These are phyloP conservation scores for Pelochelys cantorii DNA, from an alignment of 2,797 vertebrate species.

Conservation along the genomic window DNA sequence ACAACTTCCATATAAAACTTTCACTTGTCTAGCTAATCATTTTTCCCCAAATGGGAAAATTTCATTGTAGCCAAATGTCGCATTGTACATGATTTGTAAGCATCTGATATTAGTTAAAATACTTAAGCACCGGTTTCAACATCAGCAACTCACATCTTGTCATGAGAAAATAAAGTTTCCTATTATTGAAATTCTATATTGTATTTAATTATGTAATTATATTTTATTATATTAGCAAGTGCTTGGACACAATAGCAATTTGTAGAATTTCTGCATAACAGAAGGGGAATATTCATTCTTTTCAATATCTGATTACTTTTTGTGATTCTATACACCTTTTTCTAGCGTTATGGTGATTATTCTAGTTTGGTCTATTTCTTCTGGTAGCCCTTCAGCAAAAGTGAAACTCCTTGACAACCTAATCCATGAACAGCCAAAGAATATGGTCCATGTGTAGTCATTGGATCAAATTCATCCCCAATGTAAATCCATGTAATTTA, in stretches of 20 bases:
- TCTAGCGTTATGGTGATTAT: slow-evolving; percentile 53
- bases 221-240: slow-evolving; percentile 77
- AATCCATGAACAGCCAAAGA: slow-evolving; percentile 38
- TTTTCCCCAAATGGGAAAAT: background rate
- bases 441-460: slow-evolving; percentile 21
- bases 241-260: slow-evolving; percentile 53
- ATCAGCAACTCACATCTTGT: slow-evolving; percentile 57
- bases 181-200: slow-evolving; percentile 75
- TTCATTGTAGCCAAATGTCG: slow-evolving; percentile 13
- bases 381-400: slow-evolving; percentile 50
- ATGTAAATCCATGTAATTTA: slow-evolving; percentile 13
- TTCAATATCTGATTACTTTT: slow-evolving; percentile 71
- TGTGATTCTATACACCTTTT: slow-evolving; percentile 49
- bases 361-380: slow-evolving; percentile 53
- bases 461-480: slow-evolving; percentile 35
- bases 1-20: slow-evolving; percentile 50
- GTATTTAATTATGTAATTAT: slow-evolving; percentile 82
- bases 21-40: slow-evolving; percentile 40
- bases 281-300: slow-evolving; percentile 65
- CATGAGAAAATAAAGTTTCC: slow-evolving; percentile 78
- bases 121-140: slow-evolving; percentile 33
- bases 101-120: slow-evolving; percentile 5
- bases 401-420: slow-evolving; percentile 25
- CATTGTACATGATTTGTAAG: rapidly evolving
- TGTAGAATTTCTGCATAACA: slow-evolving; percentile 67